A percentile compares a stretch with the other conserved stretches of the same genome.
phyloP scores from a whole-genome alignment of 2,888 invertebrate species.

The Cephonodes hylas region DNA sequence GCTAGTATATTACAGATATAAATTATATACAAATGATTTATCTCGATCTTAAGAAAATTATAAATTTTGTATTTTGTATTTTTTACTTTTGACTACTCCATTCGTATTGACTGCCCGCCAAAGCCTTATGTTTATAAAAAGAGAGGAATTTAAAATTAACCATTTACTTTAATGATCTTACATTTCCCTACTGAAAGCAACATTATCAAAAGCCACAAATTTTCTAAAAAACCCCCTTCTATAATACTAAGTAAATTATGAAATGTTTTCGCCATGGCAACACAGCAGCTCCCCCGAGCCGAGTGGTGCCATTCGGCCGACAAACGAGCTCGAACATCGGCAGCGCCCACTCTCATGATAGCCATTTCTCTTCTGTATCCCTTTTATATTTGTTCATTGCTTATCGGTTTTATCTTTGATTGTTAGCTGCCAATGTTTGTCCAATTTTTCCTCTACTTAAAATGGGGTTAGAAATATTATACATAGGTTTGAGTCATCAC shows the following conservation, averaged over 20 bases:
- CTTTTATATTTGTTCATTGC: neutral
- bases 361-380: slow-evolving; percentile 3
- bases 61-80: too few species aligned
- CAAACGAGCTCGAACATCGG: slow-evolving; percentile 15
- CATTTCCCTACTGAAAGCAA: too few species aligned
- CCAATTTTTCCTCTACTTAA: neutral
- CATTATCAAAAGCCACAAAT: neutral
- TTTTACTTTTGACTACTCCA: too few species aligned
- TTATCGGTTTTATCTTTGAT: neutral
- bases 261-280: neutral
- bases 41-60: too few species aligned
- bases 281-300: neutral
- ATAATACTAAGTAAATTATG: neutral
- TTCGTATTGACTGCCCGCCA: too few species aligned
- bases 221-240: neutral
- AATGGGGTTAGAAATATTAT: too few species aligned
- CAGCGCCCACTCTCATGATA: neutral
- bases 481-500: too few species aligned
- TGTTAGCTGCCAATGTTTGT: neutral
- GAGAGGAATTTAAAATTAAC: too few species aligned
- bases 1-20: too few species aligned
- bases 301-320: slow-evolving; percentile 11
- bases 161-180: too few species aligned
- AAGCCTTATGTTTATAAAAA: too few species aligned
- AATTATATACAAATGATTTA: too few species aligned